These are phyloP conservation scores for Notothenia rossii DNA, from an alignment of 2,113 vertebrate genomes.

Conservation along the genomic window DNA sequence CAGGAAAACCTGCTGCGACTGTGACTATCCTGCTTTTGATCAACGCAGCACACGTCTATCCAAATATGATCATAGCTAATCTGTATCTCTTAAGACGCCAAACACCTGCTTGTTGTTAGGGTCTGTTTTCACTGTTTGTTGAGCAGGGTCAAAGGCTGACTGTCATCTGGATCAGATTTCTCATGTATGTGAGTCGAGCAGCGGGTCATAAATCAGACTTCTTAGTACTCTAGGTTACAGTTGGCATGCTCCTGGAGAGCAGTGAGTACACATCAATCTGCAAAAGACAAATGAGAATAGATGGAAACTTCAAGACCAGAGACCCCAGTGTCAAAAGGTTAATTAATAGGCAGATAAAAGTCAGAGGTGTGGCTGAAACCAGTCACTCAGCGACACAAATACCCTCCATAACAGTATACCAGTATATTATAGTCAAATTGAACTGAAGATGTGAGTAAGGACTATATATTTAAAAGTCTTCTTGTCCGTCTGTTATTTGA, in stretches of 20 bases:
- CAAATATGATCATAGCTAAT: slow-evolving; percentile 56
- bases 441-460: not conserved
- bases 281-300: slow-evolving; percentile 10
- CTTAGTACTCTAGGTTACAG: slow-evolving; percentile 31
- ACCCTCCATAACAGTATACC: too few relatives aligned
- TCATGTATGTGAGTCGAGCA: slow-evolving; percentile 40
- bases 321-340: not conserved
- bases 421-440: not conserved
- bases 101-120: slow-evolving; percentile 32
- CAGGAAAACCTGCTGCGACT: slow-evolving; percentile 48
- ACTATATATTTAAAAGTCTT: not conserved
- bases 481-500: not conserved
- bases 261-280: slow-evolving; percentile 4
- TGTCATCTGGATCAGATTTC: slow-evolving; percentile 74
- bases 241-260: slow-evolving; percentile 43
- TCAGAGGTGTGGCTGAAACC: not conserved
- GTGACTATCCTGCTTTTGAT: slow-evolving; percentile 55
- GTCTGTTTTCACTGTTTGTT: slow-evolving; percentile 27
- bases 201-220: slow-evolving; percentile 53
- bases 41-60: slow-evolving; percentile 21
- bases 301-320: not conserved
- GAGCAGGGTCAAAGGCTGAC: slow-evolving; percentile 47
- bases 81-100: slow-evolving; percentile 30
- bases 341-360: not conserved
- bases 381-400: too few relatives aligned